Base-by-base conservation (phyloP, 2,113 vertebrate species). In the Nothoprocta pentlandii region DNA sequence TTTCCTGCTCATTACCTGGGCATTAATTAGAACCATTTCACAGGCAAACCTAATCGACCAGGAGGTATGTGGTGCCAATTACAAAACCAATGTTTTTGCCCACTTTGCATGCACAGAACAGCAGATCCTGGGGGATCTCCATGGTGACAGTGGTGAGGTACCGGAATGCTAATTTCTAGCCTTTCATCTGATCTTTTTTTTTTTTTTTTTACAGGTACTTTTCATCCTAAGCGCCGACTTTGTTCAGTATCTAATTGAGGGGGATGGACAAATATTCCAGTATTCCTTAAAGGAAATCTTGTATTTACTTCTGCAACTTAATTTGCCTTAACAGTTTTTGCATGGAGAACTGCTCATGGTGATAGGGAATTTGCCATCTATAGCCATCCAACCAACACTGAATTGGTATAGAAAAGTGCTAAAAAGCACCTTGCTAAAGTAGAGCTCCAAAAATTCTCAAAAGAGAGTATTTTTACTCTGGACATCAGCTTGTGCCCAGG, bases 141-240 rank as follows among this genome's bases (percentile, higher is more conserved):
- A 93, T 92, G 92, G 90, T 79, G 93, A 90, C 88, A 79, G 85
- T 5, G 34, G 8, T 74, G 41, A 86, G 89, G 78, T 77, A 90
- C 91, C 94, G 88, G 93, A 59, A 79, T 15, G 58, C 67, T 61
- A 81, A 81, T 76, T 73, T 20, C 92, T 83, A 46, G 51, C 80
- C 73, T 93, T 75, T 90, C 85, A 67, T 53, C 89, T 75, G 36
- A 84, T 83, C 95, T 87, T 84, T 25, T 44, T 39, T 39, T 39
- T 34, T 34, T 39, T 39, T 39, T 39, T 67, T 64, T 74, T 54
- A 58, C 30, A 58, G 54, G 28, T 58, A 44, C 92, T 87, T 71
- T 7, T 71, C 69, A 71, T 42, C 90, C 69, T 25, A 6, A 39
- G 68, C 59, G 67, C 28, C 0, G n/a, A 88, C 51, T 7, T 58